Percentiles rank a stretch among this genome's conserved stretches.
Evolutionary conservation across 2,113 vertebrate genomes (phyloP).

Genomic region (Scatophagus argus): DNA sequence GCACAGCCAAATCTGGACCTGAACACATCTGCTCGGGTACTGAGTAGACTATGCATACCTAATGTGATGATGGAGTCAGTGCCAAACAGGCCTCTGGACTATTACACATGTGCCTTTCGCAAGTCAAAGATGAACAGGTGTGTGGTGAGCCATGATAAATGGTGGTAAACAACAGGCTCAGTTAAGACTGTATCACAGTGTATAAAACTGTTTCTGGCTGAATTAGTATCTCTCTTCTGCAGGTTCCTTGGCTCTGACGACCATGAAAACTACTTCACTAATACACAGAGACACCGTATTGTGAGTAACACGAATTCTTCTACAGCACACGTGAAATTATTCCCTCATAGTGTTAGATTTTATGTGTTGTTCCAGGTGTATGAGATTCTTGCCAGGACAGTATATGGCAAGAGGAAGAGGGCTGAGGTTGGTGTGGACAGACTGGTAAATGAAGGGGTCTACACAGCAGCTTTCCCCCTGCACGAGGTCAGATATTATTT

Average conservation of each 20-base stretch:
- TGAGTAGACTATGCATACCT: conserved; percentile 75
- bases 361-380: conserved; percentile 76
- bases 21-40: conserved; percentile 76
- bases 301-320: conserved; percentile 73
- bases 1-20: conserved; percentile 81
- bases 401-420: conserved; percentile 83
- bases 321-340: not conserved
- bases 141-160: conserved; percentile 59
- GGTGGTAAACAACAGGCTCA: not conserved
- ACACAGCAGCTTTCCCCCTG: conserved; percentile 83
- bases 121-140: conserved; percentile 82
- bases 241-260: conserved; percentile 85
- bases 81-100: conserved; percentile 83
- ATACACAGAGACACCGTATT: conserved; percentile 83
- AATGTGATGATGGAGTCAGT: conserved; percentile 81
- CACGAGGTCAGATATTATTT: conserved; percentile 75
- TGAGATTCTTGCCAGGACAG: conserved; percentile 83
- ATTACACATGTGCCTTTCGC: conserved; percentile 83
- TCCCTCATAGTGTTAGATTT: not conserved
- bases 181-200: not conserved
- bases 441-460: conserved; percentile 83
- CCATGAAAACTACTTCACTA: conserved; percentile 82
- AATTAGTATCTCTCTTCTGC: conserved; percentile 7
- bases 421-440: conserved; percentile 84
- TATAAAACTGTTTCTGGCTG: not conserved